Evolutionary conservation across 2,113 vertebrate genomes (phyloP), one percentile per base, ranked within the genome.

Genomic region (Nymphicus hollandicus): DNA sequence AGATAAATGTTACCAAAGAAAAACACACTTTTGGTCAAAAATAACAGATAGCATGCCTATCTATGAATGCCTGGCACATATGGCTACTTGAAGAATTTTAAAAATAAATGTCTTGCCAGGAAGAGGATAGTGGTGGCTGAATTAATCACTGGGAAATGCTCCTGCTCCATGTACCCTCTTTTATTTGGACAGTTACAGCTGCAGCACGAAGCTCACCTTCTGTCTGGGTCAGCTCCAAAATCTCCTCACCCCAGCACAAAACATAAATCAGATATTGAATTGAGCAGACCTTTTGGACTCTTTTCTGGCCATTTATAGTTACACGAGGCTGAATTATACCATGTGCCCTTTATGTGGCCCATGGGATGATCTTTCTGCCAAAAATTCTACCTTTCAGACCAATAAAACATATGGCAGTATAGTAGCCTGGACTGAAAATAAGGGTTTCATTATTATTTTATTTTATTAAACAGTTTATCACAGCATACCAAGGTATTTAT

Each of bases 11-110:
- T 96, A 91, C 60, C 56, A 89, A 95, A 92, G 61, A 92, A 96
- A 97, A 97, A 97, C 80, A 95, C 60, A 89, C 73, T 97, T 96
- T 93, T 71, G 93, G 84, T 97, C 95, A 97, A 96, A 96, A 97
- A 97, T 68, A 97, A 92, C 77, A 87, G 79, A 89, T 82, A 97
- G 49, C 86, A 90, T 56, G 46, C 39, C 53, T 85, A 88, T 93
- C 90, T 96, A 92, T 29, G 33, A 88, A 90, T 89, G n/a, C 73
- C 53, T 83, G 49, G 7, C 7, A 69, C 35, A 64, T 73, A 84
- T 43, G 63, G 66, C 78, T 95, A 95, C 82, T 92, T 82, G 85
- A 96, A 95, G 43, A 73, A 89, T 83, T 95, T 97, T 95, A 91
- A 49, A 94, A 97, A 97, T 95, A 86, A 96, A 96, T 91, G 17